Conservation (phyloP, 2,113 vertebrate species). For the Psammodynastes pulverulentus region DNA sequence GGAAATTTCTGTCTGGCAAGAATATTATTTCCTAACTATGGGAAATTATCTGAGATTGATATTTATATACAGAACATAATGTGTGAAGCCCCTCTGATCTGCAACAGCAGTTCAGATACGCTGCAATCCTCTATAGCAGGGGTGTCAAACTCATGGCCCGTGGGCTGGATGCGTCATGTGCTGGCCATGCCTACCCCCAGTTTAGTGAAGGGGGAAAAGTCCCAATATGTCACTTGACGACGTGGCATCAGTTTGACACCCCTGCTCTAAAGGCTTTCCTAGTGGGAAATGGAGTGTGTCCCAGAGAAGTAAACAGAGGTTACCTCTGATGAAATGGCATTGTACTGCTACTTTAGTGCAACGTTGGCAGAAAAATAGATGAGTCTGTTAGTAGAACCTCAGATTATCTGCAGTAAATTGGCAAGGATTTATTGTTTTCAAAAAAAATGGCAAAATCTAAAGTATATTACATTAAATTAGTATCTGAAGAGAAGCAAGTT, state of each 20-base stretch:
- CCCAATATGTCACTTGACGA: too few relatives aligned
- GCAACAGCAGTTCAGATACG: background rate
- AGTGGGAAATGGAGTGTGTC: background rate
- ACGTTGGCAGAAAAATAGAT: background rate
- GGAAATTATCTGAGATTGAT: background rate
- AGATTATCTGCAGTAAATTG: background rate
- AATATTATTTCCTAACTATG: background rate
- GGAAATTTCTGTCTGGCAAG: background rate
- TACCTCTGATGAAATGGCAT: background rate
- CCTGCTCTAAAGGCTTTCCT: background rate
- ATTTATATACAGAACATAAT: background rate
- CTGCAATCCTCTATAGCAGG: background rate
- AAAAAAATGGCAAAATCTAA: background rate
- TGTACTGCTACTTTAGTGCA: background rate
- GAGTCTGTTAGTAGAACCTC: background rate
- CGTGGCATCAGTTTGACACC: too few relatives aligned
- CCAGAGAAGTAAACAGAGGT: background rate
- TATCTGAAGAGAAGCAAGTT: background rate
- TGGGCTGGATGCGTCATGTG: too few relatives aligned
- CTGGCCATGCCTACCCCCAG: too few relatives aligned
- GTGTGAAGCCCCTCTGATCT: background rate
- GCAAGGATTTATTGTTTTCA: background rate
- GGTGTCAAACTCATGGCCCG: too few relatives aligned
- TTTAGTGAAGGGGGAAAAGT: too few relatives aligned
- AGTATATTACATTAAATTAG: background rate